Base-by-base conservation (phyloP, 2,797 vertebrate species). In the Galago senegalensis region DNA sequence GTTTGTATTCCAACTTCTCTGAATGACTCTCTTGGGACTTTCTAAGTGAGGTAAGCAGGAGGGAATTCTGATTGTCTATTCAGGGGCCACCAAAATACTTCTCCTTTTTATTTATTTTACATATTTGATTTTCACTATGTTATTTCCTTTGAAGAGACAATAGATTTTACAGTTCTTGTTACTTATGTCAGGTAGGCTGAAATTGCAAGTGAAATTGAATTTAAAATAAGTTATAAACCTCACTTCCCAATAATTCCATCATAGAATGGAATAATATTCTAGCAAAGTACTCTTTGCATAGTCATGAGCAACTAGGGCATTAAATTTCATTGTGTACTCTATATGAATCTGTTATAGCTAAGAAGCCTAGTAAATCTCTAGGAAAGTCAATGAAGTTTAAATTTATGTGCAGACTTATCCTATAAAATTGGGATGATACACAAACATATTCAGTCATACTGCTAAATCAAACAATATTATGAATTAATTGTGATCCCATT, bases 401-500 rank as follows among this genome's bases (percentile, higher is more conserved):
- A 96, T 96, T 92, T 96, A 97, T 97, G 87, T 86, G 4, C 72
- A 91, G 67, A 84, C 14, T 77, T 97, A 89, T 8, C 80, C 82
- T 61, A 91, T 96, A 96, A 96, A 85, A 95, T 87, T 95, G 75
- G 67, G 8, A 63, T 87, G 83, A 95, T 94, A 79, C 63, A 97
- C 69, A 97, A 96, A 95, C 90, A 89, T 96, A 93, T 90, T 96
- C 85, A 92, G 29, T 93, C 82, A 90, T 87, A 93, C 21, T 92
- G 86, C 81, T 97, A 95, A 94, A 81, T 96, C 92, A 95, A 94
- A 83, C 70, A 86, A 83, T 84, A 87, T 84, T 96, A 80, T 89
- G 83, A 96, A 95, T 97, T 95, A 96, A 97, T 96, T 94, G 77
- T 87, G 86, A 95, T 89, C 29, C 76, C 69, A 60, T 34, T 96